Evolutionary conservation across 2,797 vertebrate genomes (phyloP).

Genomic region (Crocodylus rhombifer): DNA sequence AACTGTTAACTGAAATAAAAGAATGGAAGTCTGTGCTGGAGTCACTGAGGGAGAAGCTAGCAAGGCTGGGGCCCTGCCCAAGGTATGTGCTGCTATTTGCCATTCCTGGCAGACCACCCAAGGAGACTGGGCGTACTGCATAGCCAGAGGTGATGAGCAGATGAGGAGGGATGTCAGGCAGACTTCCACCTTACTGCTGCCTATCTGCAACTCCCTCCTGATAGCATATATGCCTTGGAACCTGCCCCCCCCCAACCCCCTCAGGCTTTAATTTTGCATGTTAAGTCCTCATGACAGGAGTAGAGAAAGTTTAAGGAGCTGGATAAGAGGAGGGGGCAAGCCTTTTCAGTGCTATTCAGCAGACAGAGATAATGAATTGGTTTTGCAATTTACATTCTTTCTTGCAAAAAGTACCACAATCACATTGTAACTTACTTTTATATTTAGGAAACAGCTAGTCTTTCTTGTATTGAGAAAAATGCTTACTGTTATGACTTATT

Average conservation of each 20-base stretch:
- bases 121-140: slow-evolving; percentile 81
- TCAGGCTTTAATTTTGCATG: slow-evolving; percentile 46
- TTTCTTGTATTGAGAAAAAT: not conserved
- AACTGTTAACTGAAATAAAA: slow-evolving; percentile 71
- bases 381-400: not conserved
- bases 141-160: slow-evolving; percentile 88
- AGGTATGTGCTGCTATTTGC: slow-evolving; percentile 85
- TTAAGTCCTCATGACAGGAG: slow-evolving; percentile 40
- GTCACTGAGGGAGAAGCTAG: slow-evolving; percentile 77
- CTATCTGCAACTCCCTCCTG: slow-evolving; percentile 71
- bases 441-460: not conserved
- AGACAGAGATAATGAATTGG: slow-evolving; percentile 30
- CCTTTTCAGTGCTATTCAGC: not conserved
- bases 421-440: not conserved
- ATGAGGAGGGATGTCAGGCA: slow-evolving; percentile 81
- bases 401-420: not conserved
- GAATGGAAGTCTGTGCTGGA: slow-evolving; percentile 82
- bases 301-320: slow-evolving; percentile 42
- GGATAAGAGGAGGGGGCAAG: slow-evolving; percentile 16
- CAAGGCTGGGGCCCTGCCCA: slow-evolving; percentile 85
- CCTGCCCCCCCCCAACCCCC: not conserved
- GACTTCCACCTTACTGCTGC: slow-evolving; percentile 78
- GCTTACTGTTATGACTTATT: not conserved
- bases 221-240: not conserved
- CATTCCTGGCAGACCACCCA: slow-evolving; percentile 92